Conservation (phyloP, 2,113 vertebrate genomes). For the Oreochromis tanganicae region DNA sequence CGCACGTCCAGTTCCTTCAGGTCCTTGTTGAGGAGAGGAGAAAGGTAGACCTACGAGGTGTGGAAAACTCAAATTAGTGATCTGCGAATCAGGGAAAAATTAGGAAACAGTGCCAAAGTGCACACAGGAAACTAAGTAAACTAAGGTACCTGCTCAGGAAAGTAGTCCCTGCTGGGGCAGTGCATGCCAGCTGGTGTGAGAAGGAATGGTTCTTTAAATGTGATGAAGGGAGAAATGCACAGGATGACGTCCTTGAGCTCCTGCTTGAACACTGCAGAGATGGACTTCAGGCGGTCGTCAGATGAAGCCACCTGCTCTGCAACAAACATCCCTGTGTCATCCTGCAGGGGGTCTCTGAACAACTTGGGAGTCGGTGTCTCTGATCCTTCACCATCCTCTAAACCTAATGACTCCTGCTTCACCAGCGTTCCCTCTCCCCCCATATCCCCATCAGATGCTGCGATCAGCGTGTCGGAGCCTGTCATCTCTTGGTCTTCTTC, state of each 20-base stretch:
- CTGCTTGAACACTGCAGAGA: conserved; percentile 86
- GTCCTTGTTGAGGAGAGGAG: conserved; percentile 91
- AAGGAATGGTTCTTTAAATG: conserved; percentile 88
- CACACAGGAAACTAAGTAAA: neutral
- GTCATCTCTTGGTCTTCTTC: conserved; percentile 62
- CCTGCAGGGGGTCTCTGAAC: conserved; percentile 93
- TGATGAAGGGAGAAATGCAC: conserved; percentile 90
- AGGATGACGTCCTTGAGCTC: conserved; percentile 95
- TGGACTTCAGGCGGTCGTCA: conserved; percentile 87
- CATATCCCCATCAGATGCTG: neutral
- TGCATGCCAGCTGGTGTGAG: conserved; percentile 83
- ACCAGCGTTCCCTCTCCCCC: conserved; percentile 31
- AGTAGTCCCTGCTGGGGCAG: conserved; percentile 92
- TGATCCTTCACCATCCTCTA: conserved; percentile 65
- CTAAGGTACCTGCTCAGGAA: conserved; percentile 80
- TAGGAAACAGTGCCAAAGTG: neutral
- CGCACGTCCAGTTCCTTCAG: conserved; percentile 86
- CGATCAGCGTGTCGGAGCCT: conserved; percentile 17
- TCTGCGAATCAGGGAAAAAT: neutral
- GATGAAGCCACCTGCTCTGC: conserved; percentile 85
- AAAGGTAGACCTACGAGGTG: conserved; percentile 78
- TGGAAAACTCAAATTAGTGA: neutral
- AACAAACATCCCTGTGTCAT: conserved; percentile 89
- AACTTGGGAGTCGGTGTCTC: conserved; percentile 75
- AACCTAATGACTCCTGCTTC: conserved; percentile 9